Evolutionary conservation across 2,797 vertebrate genomes (phyloP).

Genomic region (Sebastes glaucus): DNA sequence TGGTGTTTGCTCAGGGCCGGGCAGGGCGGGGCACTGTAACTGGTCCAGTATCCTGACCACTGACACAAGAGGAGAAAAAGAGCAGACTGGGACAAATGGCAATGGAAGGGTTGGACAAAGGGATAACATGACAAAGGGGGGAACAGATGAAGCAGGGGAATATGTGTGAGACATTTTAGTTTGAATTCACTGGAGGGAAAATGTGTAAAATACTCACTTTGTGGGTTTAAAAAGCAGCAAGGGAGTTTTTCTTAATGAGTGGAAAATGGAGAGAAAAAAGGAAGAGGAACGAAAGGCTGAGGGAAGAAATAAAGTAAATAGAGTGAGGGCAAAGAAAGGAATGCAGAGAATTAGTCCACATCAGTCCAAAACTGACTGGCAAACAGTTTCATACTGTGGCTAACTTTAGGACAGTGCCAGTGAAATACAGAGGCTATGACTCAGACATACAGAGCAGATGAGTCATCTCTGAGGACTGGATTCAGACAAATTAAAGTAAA

Average conservation of each 20-base stretch:
- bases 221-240: background rate
- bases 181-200: background rate
- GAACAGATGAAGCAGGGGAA: background rate
- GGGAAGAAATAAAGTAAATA: background rate
- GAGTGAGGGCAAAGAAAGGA: conserved; percentile 11
- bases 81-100: conserved; percentile 13
- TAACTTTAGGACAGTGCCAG: conserved; percentile 35
- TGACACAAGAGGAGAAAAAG: background rate
- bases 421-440: conserved; percentile 33
- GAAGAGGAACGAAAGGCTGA: background rate
- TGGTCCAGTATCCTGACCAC: conserved; percentile 19
- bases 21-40: conserved; percentile 17
- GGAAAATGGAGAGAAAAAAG: background rate
- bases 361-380: conserved; percentile 19
- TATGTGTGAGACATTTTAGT: background rate
- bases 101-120: background rate
- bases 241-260: background rate
- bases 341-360: conserved; percentile 29
- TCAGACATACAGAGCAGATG: conserved; percentile 44
- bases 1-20: background rate
- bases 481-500: conserved; percentile 13
- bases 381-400: conserved; percentile 12
- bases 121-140: background rate
- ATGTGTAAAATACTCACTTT: background rate
- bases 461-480: conserved; percentile 37